phyloP scores from a whole-genome alignment of 1,140 invertebrate species.

The Nephila pilipes region DNA sequence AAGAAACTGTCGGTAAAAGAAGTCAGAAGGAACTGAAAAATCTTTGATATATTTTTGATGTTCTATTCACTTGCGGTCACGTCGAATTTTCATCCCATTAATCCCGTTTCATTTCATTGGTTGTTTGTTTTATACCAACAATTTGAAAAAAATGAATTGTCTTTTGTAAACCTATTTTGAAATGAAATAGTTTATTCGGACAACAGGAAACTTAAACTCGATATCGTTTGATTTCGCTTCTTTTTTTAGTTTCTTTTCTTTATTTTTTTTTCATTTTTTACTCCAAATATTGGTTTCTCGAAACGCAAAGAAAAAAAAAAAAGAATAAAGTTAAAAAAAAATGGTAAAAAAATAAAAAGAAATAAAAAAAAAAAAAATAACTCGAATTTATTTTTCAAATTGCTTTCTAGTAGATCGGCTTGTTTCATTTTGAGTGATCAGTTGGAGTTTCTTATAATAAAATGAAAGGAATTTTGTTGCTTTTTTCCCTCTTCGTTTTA shows the following conservation, averaged over 20 bases:
- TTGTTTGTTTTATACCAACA: conserved; percentile 48
- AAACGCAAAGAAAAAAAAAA: not conserved
- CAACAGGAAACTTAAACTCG: conserved; percentile 44
- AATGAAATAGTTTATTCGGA: conserved; percentile 68
- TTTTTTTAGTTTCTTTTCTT: not conserved
- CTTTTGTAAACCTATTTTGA: conserved; percentile 68
- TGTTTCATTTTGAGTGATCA: conserved; percentile 67
- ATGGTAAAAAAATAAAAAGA: not conserved
- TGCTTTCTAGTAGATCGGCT: conserved; percentile 51
- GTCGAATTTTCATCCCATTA: conserved; percentile 72
- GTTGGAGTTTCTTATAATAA: conserved; percentile 59
- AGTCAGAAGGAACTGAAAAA: not conserved
- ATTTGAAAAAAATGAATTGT: conserved; percentile 59
- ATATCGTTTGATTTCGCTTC: conserved; percentile 24
- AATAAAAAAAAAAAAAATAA: conserved; percentile 12
- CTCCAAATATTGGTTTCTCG: conserved; percentile 48
- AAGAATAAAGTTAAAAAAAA: conserved; percentile 12
- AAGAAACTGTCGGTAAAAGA: not conserved
- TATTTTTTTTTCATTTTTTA: not conserved
- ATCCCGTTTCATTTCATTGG: conserved; percentile 58
- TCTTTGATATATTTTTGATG: conserved; percentile 37
- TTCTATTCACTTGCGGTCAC: conserved; percentile 58
- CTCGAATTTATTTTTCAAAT: conserved; percentile 68
- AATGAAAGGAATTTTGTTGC: conserved; percentile 50
- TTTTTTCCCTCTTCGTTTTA: not conserved